phyloP scores from a whole-genome alignment of 1,140 invertebrate genomes.

The Drosophila sturtevanti region DNA sequence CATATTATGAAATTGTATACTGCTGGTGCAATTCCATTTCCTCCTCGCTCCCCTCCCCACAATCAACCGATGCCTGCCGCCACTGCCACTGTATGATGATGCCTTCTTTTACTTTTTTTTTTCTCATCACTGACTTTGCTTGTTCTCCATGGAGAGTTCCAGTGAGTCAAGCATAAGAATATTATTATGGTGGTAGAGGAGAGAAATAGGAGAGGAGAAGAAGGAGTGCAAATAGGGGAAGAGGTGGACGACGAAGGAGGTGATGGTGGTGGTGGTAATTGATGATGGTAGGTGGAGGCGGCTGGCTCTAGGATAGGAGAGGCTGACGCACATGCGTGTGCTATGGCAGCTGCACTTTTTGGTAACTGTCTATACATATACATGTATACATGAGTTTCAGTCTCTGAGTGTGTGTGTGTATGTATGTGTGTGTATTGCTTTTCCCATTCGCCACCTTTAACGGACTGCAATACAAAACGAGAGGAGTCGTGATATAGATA shows the following conservation, averaged over 20 bases:
- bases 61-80: no score
- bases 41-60: no score
- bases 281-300: not conserved
- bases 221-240: no score
- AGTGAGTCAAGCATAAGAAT: not conserved
- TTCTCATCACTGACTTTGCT: not conserved
- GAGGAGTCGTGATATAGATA: no score
- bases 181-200: not conserved
- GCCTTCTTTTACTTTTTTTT: no score
- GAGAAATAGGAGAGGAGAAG: not conserved
- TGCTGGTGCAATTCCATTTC: no score
- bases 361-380: not conserved
- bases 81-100: no score
- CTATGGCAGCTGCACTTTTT: constrained; percentile 4
- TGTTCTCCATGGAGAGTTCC: constrained; percentile 1
- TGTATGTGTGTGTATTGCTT: not conserved
- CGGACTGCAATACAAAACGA: constrained; percentile 11
- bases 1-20: not conserved
- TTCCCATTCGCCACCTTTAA: constrained; percentile 22
- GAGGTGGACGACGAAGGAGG: no score
- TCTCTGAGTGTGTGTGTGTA: not conserved
- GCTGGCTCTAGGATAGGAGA: not conserved
- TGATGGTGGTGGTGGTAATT: not conserved
- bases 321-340: constrained; percentile 17
- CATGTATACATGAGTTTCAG: not conserved